Evolutionary conservation across 2,113 vertebrate species (phyloP), one percentile per base, ranked within the genome.

Genomic region (Clarias macrocephalus): DNA sequence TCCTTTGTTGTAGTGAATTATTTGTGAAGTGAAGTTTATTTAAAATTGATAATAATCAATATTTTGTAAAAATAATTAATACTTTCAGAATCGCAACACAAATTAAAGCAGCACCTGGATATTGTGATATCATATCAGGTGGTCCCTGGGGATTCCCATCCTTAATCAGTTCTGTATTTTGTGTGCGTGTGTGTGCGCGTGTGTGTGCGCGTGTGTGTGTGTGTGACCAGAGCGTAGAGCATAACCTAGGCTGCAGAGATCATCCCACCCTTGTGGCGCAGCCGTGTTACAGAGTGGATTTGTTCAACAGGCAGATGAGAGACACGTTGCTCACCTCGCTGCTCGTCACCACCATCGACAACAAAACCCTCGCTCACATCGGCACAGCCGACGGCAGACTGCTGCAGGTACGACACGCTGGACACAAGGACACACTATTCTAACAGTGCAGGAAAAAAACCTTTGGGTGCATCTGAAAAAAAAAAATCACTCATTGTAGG

Each of bases 381-480:
- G 98, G 98, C 82, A 98, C 97, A 0, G 93, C 93, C 0, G 94
- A 97, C 48, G 98, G 98, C 54, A 95, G 96, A 6, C 37, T 99
- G 37, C 89, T 99, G 56, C 98, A 99, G 97, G 98, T 99, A 92
- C 60, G 9, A 1, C 28, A 30, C 9, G 7, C 8, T 1, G 18
- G 1, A 33, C 28, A 1, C n/a, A 21, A 30, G 52, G 0, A 42
- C 9, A 30, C 16, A 16, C 65, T 28, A 11, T 66, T 66, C n/a
- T 70, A 70, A 70, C 66, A 75, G 23, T 62, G 28, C 59, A 12
- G 63, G 3, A n/a, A 65, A 21, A 62, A 28, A 28, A 15, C 0
- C 10, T 13, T 1, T 70, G 15, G n/a, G 15, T 5, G 5, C 30
- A 5, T 28, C 5, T 5, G 5, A 2, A 70, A 68, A 25, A 25